Evolutionary conservation across 2,888 invertebrate species (phyloP).

Genomic region (Cheiracanthium punctorium): DNA sequence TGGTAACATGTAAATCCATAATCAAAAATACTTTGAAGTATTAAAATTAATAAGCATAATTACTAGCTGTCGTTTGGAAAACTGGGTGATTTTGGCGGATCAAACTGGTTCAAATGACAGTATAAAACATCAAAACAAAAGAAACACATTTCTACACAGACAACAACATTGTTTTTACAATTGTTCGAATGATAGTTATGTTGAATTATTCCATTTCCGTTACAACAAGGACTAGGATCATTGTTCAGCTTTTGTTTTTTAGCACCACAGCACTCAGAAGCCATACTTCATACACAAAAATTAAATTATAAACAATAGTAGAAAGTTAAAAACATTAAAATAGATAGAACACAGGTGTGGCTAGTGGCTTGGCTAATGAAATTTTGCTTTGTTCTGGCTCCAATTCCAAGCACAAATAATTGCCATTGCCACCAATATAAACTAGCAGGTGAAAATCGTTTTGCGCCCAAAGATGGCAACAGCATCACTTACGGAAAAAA

Average conservation of each 20-base stretch:
- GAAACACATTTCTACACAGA: slow-evolving; percentile 97
- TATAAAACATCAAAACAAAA: slow-evolving; percentile 99
- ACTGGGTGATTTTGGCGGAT: slow-evolving; percentile 91
- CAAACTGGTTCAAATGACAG: slow-evolving; percentile 93
- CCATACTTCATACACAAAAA: slow-evolving; percentile 79
- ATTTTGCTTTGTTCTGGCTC: no score
- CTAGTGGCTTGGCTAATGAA: not conserved
- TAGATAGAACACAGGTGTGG: slow-evolving; percentile 4
- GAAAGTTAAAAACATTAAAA: not conserved
- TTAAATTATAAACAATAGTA: not conserved
- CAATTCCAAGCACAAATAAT: no score
- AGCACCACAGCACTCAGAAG: slow-evolving; percentile 92
- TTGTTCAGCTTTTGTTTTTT: slow-evolving; percentile 94
- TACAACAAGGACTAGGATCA: slow-evolving; percentile 79
- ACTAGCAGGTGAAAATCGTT: no score
- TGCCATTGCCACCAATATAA: no score
- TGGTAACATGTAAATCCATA: no score
- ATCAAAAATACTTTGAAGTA: no score
- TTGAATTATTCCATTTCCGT: slow-evolving; percentile 74
- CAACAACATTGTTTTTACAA: slow-evolving; percentile 79
- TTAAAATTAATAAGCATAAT: slow-evolving; percentile 78
- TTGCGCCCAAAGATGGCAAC: no score
- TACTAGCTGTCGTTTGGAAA: slow-evolving; percentile 97
- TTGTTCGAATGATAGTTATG: slow-evolving; percentile 49
- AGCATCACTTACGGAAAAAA: no score